Evolutionary conservation across 2,797 vertebrate genomes (phyloP).

Genomic region (Gymnocypris eckloni): DNA sequence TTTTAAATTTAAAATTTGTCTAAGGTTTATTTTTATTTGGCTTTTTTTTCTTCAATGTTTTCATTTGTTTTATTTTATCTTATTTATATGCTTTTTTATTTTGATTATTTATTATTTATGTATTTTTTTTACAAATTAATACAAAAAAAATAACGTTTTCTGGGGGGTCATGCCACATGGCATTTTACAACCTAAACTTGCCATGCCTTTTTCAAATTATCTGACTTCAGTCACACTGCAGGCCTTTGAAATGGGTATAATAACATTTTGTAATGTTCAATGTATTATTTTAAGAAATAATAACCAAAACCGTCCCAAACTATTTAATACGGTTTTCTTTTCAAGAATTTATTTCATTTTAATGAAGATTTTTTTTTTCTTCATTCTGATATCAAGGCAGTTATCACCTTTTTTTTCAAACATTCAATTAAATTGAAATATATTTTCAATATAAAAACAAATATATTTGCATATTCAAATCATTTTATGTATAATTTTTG

Average conservation of each 20-base stretch:
- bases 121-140: no score
- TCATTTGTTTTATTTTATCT: no score
- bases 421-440: no score
- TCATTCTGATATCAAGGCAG: not conserved
- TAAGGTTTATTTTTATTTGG: no score
- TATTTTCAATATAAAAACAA: no score
- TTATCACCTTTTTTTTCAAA: no score
- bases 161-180: not conserved
- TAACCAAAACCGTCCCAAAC: not conserved
- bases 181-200: not conserved
- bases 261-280: not conserved
- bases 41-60: no score
- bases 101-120: no score
- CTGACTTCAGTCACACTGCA: not conserved
- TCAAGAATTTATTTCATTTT: not conserved
- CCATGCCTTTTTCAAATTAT: not conserved
- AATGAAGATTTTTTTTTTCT: not conserved
- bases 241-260: not conserved
- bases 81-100: no score
- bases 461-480: not conserved
- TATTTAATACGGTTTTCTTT: not conserved
- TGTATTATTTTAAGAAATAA: not conserved
- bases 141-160: not conserved
- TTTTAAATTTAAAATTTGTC: no score
- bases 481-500: not conserved